Base-by-base conservation (phyloP, 2,888 invertebrate species). In the Cepaea hortensis region DNA sequence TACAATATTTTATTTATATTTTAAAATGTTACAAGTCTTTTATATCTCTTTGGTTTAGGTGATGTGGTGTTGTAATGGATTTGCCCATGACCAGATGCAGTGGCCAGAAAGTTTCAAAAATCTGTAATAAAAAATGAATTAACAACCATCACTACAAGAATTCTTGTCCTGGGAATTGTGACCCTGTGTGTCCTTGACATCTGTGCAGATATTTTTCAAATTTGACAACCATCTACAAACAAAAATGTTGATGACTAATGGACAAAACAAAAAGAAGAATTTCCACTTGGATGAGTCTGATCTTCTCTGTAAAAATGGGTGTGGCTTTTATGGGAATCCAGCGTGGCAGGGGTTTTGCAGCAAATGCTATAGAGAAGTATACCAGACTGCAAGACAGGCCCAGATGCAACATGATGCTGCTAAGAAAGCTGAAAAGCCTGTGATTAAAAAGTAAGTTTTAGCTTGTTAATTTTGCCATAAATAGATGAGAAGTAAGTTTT, bases 271-370 rank as follows among this genome's bases (percentile, higher is more conserved):
- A 88, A 91, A 90, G 85, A 90, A 90, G 35, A 91, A 91, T 68
- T 90, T 93, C 68, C 93, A 93, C 85, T 89, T 93, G 18, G 92
- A 91, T 50, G 92, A 94, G 85, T 90, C 97, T 72, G 98, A 98
- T 94, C 95, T 99, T 90, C 96, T 97, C 94, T 99, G 99, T 95
- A 97, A 97, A 94, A 97, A 97, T 95, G 98, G 98, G 70, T 99
- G 99, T 95, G 99, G 98, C 87, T 99, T 96, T 95, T 99, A 97
- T 94, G 99, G 99, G 50, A 99, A 99, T 95, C 97, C 98, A 13
- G 97, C 98, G 93, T 99, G 99, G 97, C 97, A 98, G 94, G 99
- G 99, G 3, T 98, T 98, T 94, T 99, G 99, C 95, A 99, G 99
- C 79, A 97, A 98, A 95, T 99, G 99, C 94, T 98, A 98, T 95